Evolutionary conservation across 92 coral and sea anemone species (phyloP).

Genomic region (Desmophyllum pertusum): DNA sequence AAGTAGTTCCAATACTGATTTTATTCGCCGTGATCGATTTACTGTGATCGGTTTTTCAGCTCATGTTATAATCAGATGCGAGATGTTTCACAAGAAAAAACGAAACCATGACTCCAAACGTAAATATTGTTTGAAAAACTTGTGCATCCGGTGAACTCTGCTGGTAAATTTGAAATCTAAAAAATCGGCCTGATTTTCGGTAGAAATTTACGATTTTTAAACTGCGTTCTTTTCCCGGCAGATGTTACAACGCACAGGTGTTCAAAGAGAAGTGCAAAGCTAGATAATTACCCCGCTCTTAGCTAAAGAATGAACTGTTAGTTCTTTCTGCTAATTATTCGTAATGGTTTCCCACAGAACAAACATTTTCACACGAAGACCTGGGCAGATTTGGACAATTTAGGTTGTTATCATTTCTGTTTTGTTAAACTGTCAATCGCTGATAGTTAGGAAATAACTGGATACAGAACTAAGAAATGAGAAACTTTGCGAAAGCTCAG

Average conservation of each 20-base stretch:
- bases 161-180: not conserved
- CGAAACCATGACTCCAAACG: constrained; percentile 32
- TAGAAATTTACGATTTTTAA: not conserved
- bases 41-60: not conserved
- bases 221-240: not conserved
- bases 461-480: not conserved
- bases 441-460: not conserved
- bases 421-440: not conserved
- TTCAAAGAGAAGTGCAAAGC: not conserved
- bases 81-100: constrained; percentile 33
- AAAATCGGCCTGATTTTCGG: not conserved
- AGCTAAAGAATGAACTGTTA: not conserved
- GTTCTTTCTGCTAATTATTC: constrained; percentile 8
- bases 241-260: constrained; percentile 6
- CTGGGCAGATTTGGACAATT: not conserved
- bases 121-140: not conserved
- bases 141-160: not conserved
- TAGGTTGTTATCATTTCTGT: not conserved
- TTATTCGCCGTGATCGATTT: not conserved
- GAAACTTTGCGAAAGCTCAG: not conserved
- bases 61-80: constrained; percentile 1
- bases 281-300: not conserved
- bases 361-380: not conserved
- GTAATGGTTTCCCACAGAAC: not conserved
- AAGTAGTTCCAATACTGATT: not conserved